These are phyloP conservation scores for Actinernus sp. DNA, from an alignment of 92 coral and sea anemone species.

Conservation along the genomic window DNA sequence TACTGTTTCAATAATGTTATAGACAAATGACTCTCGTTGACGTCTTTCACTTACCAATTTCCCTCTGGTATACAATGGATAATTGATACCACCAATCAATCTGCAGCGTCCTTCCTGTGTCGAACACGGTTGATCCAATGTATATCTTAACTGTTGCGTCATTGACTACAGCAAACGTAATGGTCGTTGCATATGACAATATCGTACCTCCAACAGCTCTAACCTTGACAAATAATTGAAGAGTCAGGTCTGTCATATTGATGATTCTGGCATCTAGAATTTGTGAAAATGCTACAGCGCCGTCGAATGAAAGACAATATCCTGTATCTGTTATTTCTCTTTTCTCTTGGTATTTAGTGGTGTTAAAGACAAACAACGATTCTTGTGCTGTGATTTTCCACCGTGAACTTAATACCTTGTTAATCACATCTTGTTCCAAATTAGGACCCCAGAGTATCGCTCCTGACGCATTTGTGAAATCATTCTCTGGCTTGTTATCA, in stretches of 20 bases:
- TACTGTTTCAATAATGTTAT: no score
- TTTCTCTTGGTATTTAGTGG: constrained; percentile 39
- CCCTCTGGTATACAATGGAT: constrained; percentile 19
- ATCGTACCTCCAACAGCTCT: constrained; percentile 54
- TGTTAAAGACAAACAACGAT: constrained; percentile 55
- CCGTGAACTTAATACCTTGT: background rate
- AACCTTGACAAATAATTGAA: constrained; percentile 55
- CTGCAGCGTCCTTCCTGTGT: constrained; percentile 30
- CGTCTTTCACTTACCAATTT: constrained; percentile 6
- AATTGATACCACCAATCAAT: constrained; percentile 56
- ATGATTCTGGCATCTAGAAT: constrained; percentile 24
- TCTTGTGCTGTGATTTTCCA: constrained; percentile 29
- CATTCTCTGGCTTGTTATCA: constrained; percentile 49
- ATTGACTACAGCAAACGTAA: constrained; percentile 60
- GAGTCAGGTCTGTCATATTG: constrained; percentile 31
- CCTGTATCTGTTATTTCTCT: constrained; percentile 31
- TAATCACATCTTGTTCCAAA: constrained; percentile 5
- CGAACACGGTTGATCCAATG: constrained; percentile 27
- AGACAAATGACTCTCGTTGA: no score
- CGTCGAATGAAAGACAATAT: constrained; percentile 50
- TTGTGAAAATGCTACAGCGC: constrained; percentile 46
- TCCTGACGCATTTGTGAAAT: constrained; percentile 21
- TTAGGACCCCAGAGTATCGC: constrained; percentile 11
- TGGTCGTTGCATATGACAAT: constrained; percentile 58
- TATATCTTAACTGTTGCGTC: constrained; percentile 44